Percentiles rank a stretch among this genome's conserved stretches.
These are phyloP conservation scores for Tenthredo amoena DNA, from an alignment of 2,888 invertebrate genomes.

Conservation along the genomic window DNA sequence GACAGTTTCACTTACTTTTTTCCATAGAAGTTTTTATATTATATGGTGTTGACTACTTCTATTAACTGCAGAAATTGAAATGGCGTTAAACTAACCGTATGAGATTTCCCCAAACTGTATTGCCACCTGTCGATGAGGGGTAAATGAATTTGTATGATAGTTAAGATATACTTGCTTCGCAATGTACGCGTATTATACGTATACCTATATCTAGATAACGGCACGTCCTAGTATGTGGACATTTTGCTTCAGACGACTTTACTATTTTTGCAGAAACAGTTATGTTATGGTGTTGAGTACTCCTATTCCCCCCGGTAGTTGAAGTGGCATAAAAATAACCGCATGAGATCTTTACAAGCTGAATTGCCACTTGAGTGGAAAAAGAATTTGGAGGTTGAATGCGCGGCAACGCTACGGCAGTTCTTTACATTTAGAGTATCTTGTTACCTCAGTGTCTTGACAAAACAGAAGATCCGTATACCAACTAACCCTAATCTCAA, in stretches of 20 bases:
- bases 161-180: not conserved
- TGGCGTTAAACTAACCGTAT: not conserved
- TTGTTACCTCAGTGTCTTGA: not conserved
- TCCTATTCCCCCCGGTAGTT: not conserved
- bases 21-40: not conserved
- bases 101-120: not conserved
- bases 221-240: not conserved
- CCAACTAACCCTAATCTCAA: not conserved
- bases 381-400: not conserved
- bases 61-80: not conserved
- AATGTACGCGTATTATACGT: too few relatives aligned
- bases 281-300: not conserved
- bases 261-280: not conserved
- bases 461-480: not conserved
- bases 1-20: not conserved
- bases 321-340: slow-evolving; percentile 5
- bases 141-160: not conserved
- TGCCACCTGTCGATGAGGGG: not conserved
- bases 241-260: not conserved
- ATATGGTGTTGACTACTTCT: not conserved
- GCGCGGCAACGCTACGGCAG: not conserved
- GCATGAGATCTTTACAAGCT: not conserved
- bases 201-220: not conserved
- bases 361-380: slow-evolving; percentile 9
- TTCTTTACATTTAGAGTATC: slow-evolving; percentile 44